phyloP scores from a whole-genome alignment of 2,113 vertebrate species.

The Plecotus auritus region DNA sequence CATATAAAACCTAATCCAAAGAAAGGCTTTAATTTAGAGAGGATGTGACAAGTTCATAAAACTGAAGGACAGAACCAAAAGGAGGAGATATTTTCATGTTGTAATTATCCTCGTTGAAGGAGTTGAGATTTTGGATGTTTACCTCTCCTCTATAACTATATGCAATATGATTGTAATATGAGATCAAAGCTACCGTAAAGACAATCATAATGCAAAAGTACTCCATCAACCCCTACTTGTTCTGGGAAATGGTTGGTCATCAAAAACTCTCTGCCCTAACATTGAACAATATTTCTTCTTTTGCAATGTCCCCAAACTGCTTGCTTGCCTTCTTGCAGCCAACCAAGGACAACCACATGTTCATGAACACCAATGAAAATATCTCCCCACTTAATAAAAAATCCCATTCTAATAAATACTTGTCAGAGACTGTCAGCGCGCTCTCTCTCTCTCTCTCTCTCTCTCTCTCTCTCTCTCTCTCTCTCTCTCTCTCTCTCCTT shows the following conservation, averaged over 20 bases:
- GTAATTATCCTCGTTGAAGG: background rate
- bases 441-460: too few species aligned
- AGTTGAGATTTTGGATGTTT: background rate
- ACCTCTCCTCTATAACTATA: background rate
- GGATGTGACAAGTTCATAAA: background rate
- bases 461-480: too few species aligned
- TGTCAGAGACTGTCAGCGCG: background rate
- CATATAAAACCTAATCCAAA: background rate
- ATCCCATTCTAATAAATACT: background rate
- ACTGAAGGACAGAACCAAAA: background rate
- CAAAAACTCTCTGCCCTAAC: background rate
- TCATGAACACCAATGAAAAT: background rate
- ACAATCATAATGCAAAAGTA: background rate
- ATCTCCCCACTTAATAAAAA: background rate
- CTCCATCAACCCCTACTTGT: background rate
- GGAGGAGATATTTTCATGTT: background rate
- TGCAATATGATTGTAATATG: background rate
- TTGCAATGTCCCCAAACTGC: background rate
- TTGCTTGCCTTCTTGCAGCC: background rate
- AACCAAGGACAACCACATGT: background rate
- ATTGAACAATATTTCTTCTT: background rate
- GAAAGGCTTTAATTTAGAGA: slow-evolving; percentile 31
- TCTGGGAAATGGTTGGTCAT: background rate
- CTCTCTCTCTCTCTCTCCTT: too few species aligned
- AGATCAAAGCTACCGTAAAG: background rate